phyloP scores from a whole-genome alignment of 2,113 vertebrate species.

The Hemibagrus wyckioides region DNA sequence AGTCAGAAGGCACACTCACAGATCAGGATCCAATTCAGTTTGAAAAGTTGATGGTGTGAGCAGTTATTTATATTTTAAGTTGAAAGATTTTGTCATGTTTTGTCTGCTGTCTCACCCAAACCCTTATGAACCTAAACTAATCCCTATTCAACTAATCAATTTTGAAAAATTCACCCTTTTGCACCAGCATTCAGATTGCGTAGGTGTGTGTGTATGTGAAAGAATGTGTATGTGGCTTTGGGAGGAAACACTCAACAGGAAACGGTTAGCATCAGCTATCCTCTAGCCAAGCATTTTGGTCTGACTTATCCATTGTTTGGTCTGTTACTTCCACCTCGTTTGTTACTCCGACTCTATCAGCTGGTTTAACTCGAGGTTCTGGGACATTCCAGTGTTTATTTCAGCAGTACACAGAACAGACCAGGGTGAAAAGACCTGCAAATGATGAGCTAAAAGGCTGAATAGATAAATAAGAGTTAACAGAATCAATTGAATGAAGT shows the following conservation, averaged over 20 bases:
- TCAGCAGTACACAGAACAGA: background rate
- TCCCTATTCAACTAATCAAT: background rate
- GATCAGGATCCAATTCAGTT: background rate
- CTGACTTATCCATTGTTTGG: background rate
- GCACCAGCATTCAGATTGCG: background rate
- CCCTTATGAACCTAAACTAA: background rate
- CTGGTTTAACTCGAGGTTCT: background rate
- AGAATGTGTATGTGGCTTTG: background rate
- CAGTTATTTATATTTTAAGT: background rate
- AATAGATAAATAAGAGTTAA: background rate
- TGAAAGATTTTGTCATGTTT: background rate
- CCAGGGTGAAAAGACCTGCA: background rate
- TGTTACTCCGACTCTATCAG: background rate
- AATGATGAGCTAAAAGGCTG: background rate
- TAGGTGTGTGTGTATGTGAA: background rate
- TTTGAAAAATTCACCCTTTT: background rate
- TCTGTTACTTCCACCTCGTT: background rate
- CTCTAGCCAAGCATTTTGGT: background rate
- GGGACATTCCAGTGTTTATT: no score
- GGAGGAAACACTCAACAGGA: background rate
- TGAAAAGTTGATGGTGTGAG: background rate
- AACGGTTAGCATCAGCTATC: background rate
- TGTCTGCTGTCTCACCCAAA: background rate
- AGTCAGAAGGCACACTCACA: slow-evolving; percentile 52
- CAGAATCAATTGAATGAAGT: background rate